Base-by-base conservation (phyloP, 2,797 vertebrate genomes). In the Gobio occitaniae region DNA sequence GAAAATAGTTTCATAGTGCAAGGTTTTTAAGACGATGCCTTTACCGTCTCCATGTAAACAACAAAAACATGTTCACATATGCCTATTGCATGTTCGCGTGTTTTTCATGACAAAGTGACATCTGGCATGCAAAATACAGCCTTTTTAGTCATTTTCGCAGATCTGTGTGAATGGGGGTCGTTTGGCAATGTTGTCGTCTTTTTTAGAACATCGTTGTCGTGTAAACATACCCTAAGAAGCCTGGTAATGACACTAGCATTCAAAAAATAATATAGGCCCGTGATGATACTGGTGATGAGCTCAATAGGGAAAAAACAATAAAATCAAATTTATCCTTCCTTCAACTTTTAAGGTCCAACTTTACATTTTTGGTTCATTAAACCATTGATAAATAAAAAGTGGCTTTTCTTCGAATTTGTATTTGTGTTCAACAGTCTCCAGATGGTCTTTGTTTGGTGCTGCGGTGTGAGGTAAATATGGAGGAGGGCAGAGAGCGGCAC, bases 361-460 rank as follows among this genome's bases (percentile, higher is more conserved):
- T 74, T 7, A 4, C 2, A 19, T 71, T 59, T 56, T 44, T 7
- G 7, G 44, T 81, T 10, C 7, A 25, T 81, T 21, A 74, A 65
- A 36, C 9, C 36, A 70, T 1, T 36, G 16, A 83, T 41, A 70
- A 25, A 54, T 19, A 70, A 78, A 78, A 59, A 69, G 17, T 7
- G 6, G 10, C 32, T 52, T 44, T 36, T 25, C 12, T 25, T 47
- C 4, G 29, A 47, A 54, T 86, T 75, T 83, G 38, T 78, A 54
- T 84, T 56, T 71, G 71, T 78, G 61, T 74, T 80, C 71, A 75
- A 54, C 75, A 74, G 66, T 75, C 83, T 90, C 75, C 88, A 86
- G 86, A 80, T 80, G 78, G 86, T 84, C 70, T 80, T 84, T 87
- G 83, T 86, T 87, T 87, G 72, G 70, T 79, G 80, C 81, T 89